Base-by-base conservation (phyloP, 2,797 vertebrate species). In the Chrysocyon brachyurus region DNA sequence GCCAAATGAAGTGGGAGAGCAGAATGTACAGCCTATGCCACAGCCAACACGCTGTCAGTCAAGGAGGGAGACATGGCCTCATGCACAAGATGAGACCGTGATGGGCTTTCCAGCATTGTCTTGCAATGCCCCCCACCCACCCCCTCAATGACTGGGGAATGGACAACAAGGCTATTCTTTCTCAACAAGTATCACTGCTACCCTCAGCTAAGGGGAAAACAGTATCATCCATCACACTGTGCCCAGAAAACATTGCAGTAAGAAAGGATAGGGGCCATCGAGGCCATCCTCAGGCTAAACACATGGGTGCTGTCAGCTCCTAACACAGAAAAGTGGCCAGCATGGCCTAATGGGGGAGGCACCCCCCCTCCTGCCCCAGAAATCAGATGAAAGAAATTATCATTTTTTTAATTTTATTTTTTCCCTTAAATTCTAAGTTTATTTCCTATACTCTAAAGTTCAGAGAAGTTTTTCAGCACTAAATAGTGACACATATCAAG, bases 41-140 rank as follows among this genome's bases (percentile, higher is more conserved):
- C n/a, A 3, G 54, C 19, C 59, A 12, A 31, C 0, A 3, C 40
- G 92, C 2, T 1, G 22, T 49, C n/a, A 12, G 26, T 36, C 4
- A 14, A 33, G 36, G n/a, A 5, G 2, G 22, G 26, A 73, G n/a
- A 21, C 2, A 6, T 19, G 0, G 7, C 40, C 19, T 2, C 4
- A 6, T 1, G 26, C 15, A 1, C 5, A 12, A 10, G 28, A 36
- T 3, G 5, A 12, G 22, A 19, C 4, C 2, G 17, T 0, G 21
- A 54, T 2, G 24, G 4, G 10, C 33, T 68, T 59, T 7, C 87
- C 22, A 21, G 52, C 15, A 14, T 26, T 7, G 0, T 56, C 75
- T 75, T 12, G 49, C 26, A 12, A n/a, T 5, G n/a, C 16, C 11
- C 46, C 79, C 1, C 3, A 5, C 3, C 22, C 4, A 0, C 0